Base-by-base conservation (phyloP, 2,113 vertebrate genomes). In the Balaenoptera acutorostrata region DNA sequence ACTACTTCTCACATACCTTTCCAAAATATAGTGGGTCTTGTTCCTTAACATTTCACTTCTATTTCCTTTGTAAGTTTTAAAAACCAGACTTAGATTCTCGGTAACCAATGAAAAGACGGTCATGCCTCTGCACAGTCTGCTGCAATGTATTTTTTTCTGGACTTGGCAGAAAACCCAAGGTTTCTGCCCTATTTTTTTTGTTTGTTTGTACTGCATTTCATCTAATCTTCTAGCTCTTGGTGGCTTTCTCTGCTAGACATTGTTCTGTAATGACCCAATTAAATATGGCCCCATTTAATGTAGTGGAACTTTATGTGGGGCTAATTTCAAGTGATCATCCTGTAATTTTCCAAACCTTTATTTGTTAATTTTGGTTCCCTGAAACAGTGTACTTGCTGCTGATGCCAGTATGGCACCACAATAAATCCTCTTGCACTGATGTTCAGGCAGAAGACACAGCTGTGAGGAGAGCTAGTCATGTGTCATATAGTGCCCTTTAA, bases 131-230 rank as follows among this genome's bases (percentile, higher is more conserved):
- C 81, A 96, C 49, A 95, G 91, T 69, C 85, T 88, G 71, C 81
- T 93, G 86, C 91, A 93, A 96, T 97, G 86, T 92, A 66, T 94
- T 95, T 96, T 71, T 90, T 97, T 93, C 77, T 90, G 75, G 46
- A 69, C 36, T 97, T 97, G 93, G 97, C 95, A 97, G 89, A 61
- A 97, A 97, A 97, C 25, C 82, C 86, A 92, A 91, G 72, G 61
- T 96, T 97, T 96, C 68, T 97, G 96, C 72, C 96, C 92, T 96
- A 89, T 84, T 96, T 97, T 21, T 96, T 95, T 91, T n/a, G n/a
- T 31, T 96, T 96, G 95, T 84, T 59, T 82, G 88, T 33, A 59
- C 63, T 93, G 90, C 75, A 85, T 86, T 96, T 97, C 80, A 93
- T 92, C 78, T 85, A 89, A 89, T 90, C 95, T 88, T 96, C 86